Evolutionary conservation across 2,113 vertebrate species (phyloP).

Genomic region (Psammodynastes pulverulentus): DNA sequence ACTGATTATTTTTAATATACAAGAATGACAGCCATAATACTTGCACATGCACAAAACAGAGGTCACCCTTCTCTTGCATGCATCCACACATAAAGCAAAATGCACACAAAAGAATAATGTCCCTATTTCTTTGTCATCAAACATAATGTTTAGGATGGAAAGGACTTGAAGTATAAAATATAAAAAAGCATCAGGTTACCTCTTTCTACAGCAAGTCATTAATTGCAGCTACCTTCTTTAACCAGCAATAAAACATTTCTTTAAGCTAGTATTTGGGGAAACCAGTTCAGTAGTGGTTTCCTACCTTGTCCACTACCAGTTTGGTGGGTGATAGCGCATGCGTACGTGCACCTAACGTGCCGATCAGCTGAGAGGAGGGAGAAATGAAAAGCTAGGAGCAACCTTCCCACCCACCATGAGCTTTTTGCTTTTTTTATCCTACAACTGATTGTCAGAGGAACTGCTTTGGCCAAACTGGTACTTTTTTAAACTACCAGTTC

Average conservation of each 20-base stretch:
- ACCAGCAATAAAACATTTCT: neutral
- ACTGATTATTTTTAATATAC: neutral
- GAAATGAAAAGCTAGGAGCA: no score
- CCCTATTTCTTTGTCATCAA: fast-evolving
- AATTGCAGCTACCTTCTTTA: neutral
- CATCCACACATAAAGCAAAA: neutral
- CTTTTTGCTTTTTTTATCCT: no score
- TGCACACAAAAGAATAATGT: neutral
- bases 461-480: no score
- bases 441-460: no score
- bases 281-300: no score
- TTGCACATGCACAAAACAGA: neutral
- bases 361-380: no score
- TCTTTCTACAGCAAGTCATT: neutral
- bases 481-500: no score
- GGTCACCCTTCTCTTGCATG: neutral
- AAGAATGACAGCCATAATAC: neutral
- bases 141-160: neutral
- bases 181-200: neutral
- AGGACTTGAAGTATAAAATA: neutral
- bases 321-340: no score
- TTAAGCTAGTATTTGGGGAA: neutral
- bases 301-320: no score
- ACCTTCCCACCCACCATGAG: no score
- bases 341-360: no score